phyloP scores from a whole-genome alignment of 2,113 vertebrate species.

The Paraplagusia blochii region DNA sequence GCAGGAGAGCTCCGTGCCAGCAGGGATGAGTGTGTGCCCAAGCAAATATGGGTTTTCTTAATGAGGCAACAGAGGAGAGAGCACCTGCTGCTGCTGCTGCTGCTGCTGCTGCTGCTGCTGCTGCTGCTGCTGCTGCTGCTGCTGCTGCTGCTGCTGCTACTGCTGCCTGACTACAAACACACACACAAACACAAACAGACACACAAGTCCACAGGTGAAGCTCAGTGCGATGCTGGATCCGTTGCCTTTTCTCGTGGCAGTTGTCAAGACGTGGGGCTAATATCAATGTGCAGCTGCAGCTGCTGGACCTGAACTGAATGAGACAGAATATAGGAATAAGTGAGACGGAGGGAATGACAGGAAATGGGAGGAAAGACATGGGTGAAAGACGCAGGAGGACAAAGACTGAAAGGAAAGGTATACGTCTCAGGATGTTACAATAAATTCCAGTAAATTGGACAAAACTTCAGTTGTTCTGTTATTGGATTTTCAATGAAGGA shows the following conservation, averaged over 20 bases:
- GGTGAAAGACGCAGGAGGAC: slow-evolving; percentile 4
- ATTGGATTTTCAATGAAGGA: too few species aligned
- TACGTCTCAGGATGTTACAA: too few species aligned
- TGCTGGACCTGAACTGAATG: not conserved
- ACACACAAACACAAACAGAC: slow-evolving; percentile 6
- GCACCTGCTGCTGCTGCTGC: slow-evolving; percentile 53
- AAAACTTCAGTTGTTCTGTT: too few species aligned
- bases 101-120: slow-evolving; percentile 51
- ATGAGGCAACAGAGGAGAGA: slow-evolving; percentile 49
- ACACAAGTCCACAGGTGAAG: slow-evolving; percentile 38
- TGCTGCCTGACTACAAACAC: not conserved
- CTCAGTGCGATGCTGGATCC: slow-evolving; percentile 14
- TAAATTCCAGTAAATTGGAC: too few species aligned
- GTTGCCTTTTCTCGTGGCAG: slow-evolving; percentile 10
- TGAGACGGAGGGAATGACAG: not conserved
- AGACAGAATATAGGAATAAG: not conserved
- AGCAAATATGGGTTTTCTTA: slow-evolving; percentile 64
- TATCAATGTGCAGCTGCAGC: slow-evolving; percentile 63
- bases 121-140: slow-evolving; percentile 53
- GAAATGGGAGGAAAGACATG: not conserved
- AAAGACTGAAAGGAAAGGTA: not conserved
- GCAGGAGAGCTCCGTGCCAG: slow-evolving; percentile 33
- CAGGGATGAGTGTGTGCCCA: slow-evolving; percentile 28
- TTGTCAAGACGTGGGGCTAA: slow-evolving; percentile 48
- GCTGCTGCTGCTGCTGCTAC: slow-evolving; percentile 50